Evolutionary conservation across 2,113 vertebrate species (phyloP).

Genomic region (Oncorhynchus tshawytscha): DNA sequence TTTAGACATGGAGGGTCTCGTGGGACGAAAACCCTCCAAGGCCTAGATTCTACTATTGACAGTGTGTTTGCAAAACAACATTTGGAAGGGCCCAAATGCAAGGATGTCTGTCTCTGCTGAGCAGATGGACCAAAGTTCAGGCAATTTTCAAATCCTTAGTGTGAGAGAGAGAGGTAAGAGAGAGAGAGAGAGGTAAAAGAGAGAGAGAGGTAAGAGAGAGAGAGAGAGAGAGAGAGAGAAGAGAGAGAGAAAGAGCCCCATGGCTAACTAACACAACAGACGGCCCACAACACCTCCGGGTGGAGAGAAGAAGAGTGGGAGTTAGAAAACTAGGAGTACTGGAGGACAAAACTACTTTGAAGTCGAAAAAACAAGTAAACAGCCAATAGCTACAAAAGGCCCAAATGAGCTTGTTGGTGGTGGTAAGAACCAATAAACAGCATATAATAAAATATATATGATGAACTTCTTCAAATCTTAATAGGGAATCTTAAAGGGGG

Average conservation of each 20-base stretch:
- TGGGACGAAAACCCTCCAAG: background rate
- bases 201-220: too few species aligned
- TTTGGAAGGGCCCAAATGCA: slow-evolving; percentile 2
- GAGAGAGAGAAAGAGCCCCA: background rate
- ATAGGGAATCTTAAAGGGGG: slow-evolving; percentile 9
- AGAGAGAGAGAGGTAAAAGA: background rate
- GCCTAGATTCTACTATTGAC: background rate
- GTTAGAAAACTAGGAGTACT: background rate
- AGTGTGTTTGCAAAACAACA: slow-evolving; percentile 6
- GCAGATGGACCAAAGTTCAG: slow-evolving; percentile 17
- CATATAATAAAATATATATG: slow-evolving; percentile 20
- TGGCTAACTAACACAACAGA: background rate
- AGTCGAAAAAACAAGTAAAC: slow-evolving; percentile 36
- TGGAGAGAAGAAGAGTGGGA: background rate
- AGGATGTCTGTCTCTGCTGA: slow-evolving; percentile 7
- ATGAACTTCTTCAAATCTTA: slow-evolving; percentile 10
- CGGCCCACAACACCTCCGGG: background rate
- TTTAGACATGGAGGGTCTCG: background rate
- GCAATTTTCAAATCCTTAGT: slow-evolving; percentile 15
- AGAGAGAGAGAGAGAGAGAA: too few species aligned
- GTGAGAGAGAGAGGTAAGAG: background rate
- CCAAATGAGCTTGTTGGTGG: slow-evolving; percentile 18
- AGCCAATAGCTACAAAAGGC: slow-evolving; percentile 26
- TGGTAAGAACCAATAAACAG: slow-evolving; percentile 24
- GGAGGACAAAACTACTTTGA: slow-evolving; percentile 17